A percentile compares a stretch with the other conserved stretches of the same genome.
Evolutionary conservation across 1,140 invertebrate species (phyloP).

Genomic region (Microplitis demolitor): DNA sequence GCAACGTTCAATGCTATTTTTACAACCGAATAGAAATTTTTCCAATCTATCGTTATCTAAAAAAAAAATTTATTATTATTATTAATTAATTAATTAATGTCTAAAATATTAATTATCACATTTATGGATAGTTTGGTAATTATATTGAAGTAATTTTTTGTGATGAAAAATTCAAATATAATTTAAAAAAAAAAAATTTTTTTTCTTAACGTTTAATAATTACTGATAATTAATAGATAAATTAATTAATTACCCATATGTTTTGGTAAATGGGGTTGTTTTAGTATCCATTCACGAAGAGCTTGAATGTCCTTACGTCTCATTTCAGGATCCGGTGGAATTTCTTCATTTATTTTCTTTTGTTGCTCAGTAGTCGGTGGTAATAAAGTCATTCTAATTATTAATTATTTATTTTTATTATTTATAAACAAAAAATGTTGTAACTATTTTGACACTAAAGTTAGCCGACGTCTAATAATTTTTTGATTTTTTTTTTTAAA

Average conservation of each 20-base stretch:
- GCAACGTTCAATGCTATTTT: slow-evolving; percentile 62
- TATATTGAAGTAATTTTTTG: too few relatives aligned
- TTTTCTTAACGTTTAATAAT: not conserved
- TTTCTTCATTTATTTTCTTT: slow-evolving; percentile 48
- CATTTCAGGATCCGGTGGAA: slow-evolving; percentile 51
- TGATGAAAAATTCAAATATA: too few relatives aligned
- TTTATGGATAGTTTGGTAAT: too few relatives aligned
- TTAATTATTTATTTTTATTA: not conserved
- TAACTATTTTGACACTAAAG: too few relatives aligned
- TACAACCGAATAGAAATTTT: slow-evolving; percentile 62
- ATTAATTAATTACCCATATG: slow-evolving; percentile 48
- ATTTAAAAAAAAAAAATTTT: too few relatives aligned
- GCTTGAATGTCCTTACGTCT: slow-evolving; percentile 48
- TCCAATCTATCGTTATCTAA: slow-evolving; percentile 60
- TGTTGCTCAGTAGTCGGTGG: slow-evolving; percentile 54
- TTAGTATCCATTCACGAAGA: slow-evolving; percentile 58
- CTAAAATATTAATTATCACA: too few relatives aligned
- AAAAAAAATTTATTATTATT: not conserved
- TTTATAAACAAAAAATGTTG: too few relatives aligned
- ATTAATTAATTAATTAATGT: not conserved
- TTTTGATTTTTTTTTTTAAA: too few relatives aligned
- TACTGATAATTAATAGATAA: slow-evolving; percentile 1
- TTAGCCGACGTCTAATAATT: too few relatives aligned
- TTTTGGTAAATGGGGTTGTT: slow-evolving; percentile 60
- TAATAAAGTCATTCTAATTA: slow-evolving; percentile 50